These are phyloP conservation scores for Xanthia icteritia DNA, from an alignment of 2,888 invertebrate genomes.

Conservation along the genomic window DNA sequence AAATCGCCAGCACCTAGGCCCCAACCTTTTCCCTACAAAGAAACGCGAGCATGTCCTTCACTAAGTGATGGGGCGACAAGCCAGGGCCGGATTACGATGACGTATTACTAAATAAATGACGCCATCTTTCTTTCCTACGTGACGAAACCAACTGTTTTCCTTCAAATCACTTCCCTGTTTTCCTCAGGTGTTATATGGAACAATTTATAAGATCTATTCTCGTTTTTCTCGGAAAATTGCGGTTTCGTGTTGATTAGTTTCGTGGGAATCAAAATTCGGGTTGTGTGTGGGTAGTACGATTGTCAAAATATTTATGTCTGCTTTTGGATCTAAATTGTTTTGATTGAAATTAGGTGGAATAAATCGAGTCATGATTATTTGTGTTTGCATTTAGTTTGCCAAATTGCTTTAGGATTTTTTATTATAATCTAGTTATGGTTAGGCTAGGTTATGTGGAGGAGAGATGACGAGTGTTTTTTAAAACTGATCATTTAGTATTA, in stretches of 20 bases:
- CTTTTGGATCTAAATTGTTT: conserved; percentile 48
- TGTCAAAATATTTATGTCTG: conserved; percentile 64
- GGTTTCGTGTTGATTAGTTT: conserved; percentile 27
- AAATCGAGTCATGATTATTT: conserved; percentile 33
- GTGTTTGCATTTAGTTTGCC: conserved; percentile 22
- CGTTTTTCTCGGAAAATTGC: conserved; percentile 58
- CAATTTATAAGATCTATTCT: conserved; percentile 74
- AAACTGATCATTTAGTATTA: neutral
- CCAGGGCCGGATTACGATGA: conserved; percentile 84
- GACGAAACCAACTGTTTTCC: conserved; percentile 69
- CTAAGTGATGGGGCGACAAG: conserved; percentile 81
- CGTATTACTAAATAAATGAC: conserved; percentile 81
- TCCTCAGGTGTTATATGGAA: conserved; percentile 77
- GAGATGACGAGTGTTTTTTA: neutral
- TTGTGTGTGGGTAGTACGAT: conserved; percentile 13
- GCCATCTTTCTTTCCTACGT: conserved; percentile 80
- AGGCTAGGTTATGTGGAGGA: neutral
- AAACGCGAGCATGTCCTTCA: conserved; percentile 83
- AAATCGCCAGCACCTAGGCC: conserved; percentile 46
- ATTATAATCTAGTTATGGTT: neutral
- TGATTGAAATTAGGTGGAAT: conserved; percentile 37
- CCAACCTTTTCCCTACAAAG: conserved; percentile 69
- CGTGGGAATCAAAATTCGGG: conserved; percentile 27
- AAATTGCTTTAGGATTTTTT: neutral
- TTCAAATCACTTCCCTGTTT: conserved; percentile 68